These are phyloP conservation scores for Tachuris rubrigastra DNA, from an alignment of 2,113 vertebrate species.

Conservation along the genomic window DNA sequence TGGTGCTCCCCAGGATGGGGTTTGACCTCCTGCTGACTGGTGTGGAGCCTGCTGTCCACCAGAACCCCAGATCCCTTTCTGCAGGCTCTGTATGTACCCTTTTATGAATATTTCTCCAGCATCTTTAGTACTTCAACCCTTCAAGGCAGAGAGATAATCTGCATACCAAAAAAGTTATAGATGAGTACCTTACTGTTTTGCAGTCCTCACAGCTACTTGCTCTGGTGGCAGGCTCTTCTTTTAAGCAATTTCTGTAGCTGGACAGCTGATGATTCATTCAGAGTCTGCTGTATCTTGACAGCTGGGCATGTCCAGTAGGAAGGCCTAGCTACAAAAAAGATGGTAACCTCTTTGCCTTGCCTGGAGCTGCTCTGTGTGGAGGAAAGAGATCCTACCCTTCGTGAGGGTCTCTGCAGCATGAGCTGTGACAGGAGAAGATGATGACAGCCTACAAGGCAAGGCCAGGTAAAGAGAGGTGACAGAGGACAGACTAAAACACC, in stretches of 20 bases:
- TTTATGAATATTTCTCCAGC: neutral
- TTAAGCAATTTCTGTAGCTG: neutral
- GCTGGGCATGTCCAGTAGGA: accelerated
- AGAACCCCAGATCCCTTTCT: neutral
- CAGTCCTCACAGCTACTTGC: neutral
- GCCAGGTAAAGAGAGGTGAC: neutral
- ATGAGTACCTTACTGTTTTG: neutral
- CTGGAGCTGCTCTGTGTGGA: neutral
- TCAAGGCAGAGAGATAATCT: neutral
- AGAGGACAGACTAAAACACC: neutral
- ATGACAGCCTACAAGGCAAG: neutral
- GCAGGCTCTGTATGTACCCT: neutral
- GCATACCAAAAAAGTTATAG: neutral
- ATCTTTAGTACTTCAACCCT: neutral
- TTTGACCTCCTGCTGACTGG: neutral
- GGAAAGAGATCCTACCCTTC: neutral
- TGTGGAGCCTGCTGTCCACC: accelerated
- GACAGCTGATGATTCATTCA: neutral
- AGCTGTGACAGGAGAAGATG: neutral
- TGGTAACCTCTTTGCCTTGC: neutral
- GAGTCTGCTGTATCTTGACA: neutral
- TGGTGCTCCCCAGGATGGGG: accelerated
- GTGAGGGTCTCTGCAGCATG: accelerated
- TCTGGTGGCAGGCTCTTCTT: neutral
- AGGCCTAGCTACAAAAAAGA: neutral